Conservation (phyloP, 2,797 vertebrate species). For the Trematomus bernacchii region DNA sequence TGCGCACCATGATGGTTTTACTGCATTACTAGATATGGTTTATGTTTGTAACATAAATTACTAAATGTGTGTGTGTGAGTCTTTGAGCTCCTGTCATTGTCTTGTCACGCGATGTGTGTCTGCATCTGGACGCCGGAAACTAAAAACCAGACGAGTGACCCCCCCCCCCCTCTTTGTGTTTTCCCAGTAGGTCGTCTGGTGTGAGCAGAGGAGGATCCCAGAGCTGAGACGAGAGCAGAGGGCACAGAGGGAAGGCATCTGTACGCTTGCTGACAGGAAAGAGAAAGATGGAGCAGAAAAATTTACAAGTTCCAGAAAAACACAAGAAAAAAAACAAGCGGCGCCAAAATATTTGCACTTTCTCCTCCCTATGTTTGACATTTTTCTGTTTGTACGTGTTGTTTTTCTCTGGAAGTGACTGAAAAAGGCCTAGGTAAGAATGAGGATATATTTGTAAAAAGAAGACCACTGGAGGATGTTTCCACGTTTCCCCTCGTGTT, state of each 20-base stretch:
- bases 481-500: slow-evolving; percentile 45
- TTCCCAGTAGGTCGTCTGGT: slow-evolving; percentile 93
- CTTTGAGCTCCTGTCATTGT: slow-evolving; percentile 6
- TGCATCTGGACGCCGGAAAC: slow-evolving; percentile 49
- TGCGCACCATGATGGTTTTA: not conserved
- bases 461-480: slow-evolving; percentile 66
- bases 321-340: slow-evolving; percentile 71
- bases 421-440: slow-evolving; percentile 58
- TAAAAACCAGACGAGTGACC: slow-evolving; percentile 42
- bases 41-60: not conserved
- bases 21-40: not conserved
- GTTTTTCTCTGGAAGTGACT: slow-evolving; percentile 66
- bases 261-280: slow-evolving; percentile 71
- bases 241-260: slow-evolving; percentile 79
- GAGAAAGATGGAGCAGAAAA: slow-evolving; percentile 73
- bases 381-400: slow-evolving; percentile 73
- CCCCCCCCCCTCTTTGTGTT: slow-evolving; percentile 27
- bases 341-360: slow-evolving; percentile 91
- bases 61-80: slow-evolving; percentile 28
- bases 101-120: slow-evolving; percentile 49
- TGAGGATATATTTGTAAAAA: slow-evolving; percentile 70
- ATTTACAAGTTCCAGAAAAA: slow-evolving; percentile 67
- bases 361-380: slow-evolving; percentile 83
- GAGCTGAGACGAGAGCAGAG: slow-evolving; percentile 82
- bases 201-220: slow-evolving; percentile 85